These are phyloP conservation scores for Sphenopsis melanotis DNA, from an alignment of 2,797 vertebrate species.

Conservation along the genomic window DNA sequence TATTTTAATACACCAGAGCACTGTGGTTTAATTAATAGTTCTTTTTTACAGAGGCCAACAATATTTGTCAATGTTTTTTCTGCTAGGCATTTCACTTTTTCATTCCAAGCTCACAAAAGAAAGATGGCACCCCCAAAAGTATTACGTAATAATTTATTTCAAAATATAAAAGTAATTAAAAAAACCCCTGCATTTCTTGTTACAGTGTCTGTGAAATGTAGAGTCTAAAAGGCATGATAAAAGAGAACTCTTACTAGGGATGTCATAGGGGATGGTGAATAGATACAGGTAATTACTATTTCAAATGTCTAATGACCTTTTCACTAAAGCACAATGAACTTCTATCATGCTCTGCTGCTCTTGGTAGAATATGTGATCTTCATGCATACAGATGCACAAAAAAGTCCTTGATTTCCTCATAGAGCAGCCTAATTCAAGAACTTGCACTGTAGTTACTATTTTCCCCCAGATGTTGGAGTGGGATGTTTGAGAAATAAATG, in stretches of 20 bases:
- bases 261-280: neutral
- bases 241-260: neutral
- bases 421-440: neutral
- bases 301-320: slow-evolving; percentile 28
- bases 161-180: neutral
- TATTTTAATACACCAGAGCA: neutral
- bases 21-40: neutral
- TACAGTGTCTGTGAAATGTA: neutral
- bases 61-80: neutral
- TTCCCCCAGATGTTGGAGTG: neutral
- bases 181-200: neutral
- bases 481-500: neutral
- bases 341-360: neutral
- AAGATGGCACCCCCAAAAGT: neutral
- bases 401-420: neutral
- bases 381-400: neutral
- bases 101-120: neutral
- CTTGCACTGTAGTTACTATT: neutral
- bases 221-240: neutral
- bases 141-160: neutral
- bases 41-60: neutral
- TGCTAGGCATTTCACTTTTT: neutral
- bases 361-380: neutral
- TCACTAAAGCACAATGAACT: neutral
- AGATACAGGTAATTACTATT: neutral